phyloP scores from a whole-genome alignment of 2,113 vertebrate species.

The Xiphias gladius region DNA sequence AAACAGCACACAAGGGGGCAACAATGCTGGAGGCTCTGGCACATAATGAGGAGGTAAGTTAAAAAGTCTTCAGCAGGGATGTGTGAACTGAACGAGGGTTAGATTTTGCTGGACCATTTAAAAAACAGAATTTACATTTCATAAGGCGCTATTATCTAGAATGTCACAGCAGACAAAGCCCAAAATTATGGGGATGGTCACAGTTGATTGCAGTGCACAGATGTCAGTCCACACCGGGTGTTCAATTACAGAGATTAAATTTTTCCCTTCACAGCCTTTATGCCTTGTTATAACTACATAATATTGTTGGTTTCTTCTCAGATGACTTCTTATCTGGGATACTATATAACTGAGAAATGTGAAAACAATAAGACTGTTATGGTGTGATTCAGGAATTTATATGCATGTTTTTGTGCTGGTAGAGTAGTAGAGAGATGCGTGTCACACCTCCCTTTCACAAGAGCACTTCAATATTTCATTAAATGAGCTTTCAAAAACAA shows the following conservation, averaged over 20 bases:
- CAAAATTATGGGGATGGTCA: constrained; percentile 25
- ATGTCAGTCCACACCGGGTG: constrained; percentile 34
- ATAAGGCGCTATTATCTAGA: constrained; percentile 28
- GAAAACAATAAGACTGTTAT: background rate
- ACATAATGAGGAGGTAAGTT: constrained; percentile 56
- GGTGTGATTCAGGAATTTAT: background rate
- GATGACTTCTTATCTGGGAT: background rate
- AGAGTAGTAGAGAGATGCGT: background rate
- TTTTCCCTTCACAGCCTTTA: constrained; percentile 37
- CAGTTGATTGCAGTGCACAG: constrained; percentile 40
- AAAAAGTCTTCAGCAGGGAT: constrained; percentile 44
- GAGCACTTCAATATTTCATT: constrained; percentile 24
- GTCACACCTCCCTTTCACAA: background rate
- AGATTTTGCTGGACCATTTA: constrained; percentile 23
- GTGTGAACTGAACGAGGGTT: constrained; percentile 23
- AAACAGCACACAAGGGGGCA: constrained; percentile 1
- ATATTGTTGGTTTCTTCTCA: constrained; percentile 17
- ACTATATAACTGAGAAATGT: background rate
- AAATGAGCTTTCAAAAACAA: constrained; percentile 26
- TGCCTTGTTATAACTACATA: constrained; percentile 18
- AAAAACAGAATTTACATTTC: constrained; percentile 45
- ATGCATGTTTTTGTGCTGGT: background rate
- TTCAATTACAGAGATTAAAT: constrained; percentile 45
- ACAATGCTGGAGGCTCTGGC: constrained; percentile 1
- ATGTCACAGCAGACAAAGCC: constrained; percentile 21